Percentiles rank a stretch among this genome's conserved stretches.
phyloP scores from a whole-genome alignment of 2,113 vertebrate genomes.

The Apistogramma diplotaenia region DNA sequence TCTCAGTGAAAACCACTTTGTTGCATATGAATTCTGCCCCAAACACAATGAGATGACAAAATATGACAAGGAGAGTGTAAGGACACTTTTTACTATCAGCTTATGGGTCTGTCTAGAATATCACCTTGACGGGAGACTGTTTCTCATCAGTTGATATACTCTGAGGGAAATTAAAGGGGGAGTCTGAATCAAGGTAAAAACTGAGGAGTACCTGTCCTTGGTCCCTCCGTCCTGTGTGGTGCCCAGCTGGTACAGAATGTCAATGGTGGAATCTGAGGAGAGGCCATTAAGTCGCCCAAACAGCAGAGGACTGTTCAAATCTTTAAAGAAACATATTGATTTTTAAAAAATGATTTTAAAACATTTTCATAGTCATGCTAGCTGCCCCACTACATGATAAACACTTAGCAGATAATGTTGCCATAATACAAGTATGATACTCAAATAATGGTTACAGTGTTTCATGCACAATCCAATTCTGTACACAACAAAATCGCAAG shows the following conservation, averaged over 20 bases:
- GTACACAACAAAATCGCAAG: not conserved
- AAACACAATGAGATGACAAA: slow-evolving; percentile 10
- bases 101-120: slow-evolving; percentile 3
- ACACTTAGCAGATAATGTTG: not conserved
- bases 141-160: not conserved
- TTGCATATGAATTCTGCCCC: slow-evolving; percentile 10
- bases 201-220: slow-evolving; percentile 87
- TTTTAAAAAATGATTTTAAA: not conserved
- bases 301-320: slow-evolving; percentile 96
- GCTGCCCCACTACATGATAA: not conserved
- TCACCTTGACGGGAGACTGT: not conserved
- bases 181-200: not conserved
- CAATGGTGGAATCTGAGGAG: slow-evolving; percentile 98
- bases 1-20: not conserved
- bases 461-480: not conserved
- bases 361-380: not conserved
- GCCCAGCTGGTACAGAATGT: slow-evolving; percentile 98
- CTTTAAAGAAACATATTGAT: slow-evolving; percentile 66
- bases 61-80: slow-evolving; percentile 1
- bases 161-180: not conserved
- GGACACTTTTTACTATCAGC: slow-evolving; percentile 32
- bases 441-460: not conserved
- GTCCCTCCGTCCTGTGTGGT: slow-evolving; percentile 97
- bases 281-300: slow-evolving; percentile 97
- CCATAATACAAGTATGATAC: not conserved